phyloP scores from a whole-genome alignment of 2,888 invertebrate genomes.

The Charanyca ferruginea region DNA sequence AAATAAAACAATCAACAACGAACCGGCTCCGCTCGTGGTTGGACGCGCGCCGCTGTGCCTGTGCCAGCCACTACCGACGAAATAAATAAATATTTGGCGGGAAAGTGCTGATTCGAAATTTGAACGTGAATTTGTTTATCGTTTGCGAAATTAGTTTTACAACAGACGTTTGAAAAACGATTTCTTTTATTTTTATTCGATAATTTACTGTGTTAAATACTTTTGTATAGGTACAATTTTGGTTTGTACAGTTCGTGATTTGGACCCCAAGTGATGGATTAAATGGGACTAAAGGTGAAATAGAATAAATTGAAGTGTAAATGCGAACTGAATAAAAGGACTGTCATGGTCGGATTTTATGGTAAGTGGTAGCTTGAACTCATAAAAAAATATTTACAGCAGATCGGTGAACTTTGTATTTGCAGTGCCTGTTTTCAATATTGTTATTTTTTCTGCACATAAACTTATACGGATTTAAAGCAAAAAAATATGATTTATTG shows the following conservation, averaged over 20 bases:
- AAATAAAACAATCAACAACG: slow-evolving; percentile 87
- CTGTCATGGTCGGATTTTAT: slow-evolving; percentile 40
- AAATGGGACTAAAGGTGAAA: slow-evolving; percentile 69
- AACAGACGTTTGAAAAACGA: slow-evolving; percentile 3
- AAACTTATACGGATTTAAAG: background rate
- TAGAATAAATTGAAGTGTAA: slow-evolving; percentile 71
- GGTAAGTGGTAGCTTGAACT: slow-evolving; percentile 44
- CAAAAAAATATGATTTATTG: background rate
- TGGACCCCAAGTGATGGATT: slow-evolving; percentile 73
- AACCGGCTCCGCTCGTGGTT: slow-evolving; percentile 86
- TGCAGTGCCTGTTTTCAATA: background rate
- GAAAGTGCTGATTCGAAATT: slow-evolving; percentile 72
- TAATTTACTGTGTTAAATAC: slow-evolving; percentile 28
- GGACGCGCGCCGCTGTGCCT: slow-evolving; percentile 77
- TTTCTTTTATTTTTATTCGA: background rate
- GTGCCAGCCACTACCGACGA: slow-evolving; percentile 64
- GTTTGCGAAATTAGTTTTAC: background rate
- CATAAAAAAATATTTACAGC: background rate
- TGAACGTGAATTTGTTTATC: slow-evolving; percentile 38
- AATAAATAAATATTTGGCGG: slow-evolving; percentile 80
- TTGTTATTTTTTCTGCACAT: background rate
- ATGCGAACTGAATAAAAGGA: slow-evolving; percentile 62
- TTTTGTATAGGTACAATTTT: slow-evolving; percentile 36
- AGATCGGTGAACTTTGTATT: background rate
- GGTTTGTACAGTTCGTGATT: slow-evolving; percentile 66